These are phyloP conservation scores for Volucella inflata DNA, from an alignment of 2,888 invertebrate species.

Conservation along the genomic window DNA sequence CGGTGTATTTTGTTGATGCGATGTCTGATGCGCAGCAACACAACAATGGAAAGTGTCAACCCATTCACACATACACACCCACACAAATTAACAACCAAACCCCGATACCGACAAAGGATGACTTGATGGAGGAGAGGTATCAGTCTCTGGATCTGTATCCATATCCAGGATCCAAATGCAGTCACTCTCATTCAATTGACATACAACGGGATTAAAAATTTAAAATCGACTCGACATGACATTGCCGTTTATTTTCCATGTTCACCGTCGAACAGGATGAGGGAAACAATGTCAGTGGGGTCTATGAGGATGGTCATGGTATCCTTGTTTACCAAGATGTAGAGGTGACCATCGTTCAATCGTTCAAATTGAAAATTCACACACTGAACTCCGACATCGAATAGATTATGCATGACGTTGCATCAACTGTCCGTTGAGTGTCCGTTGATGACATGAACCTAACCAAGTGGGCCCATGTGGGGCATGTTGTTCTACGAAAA, in stretches of 20 bases:
- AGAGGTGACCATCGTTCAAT: constrained; percentile 48
- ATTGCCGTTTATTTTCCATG: constrained; percentile 78
- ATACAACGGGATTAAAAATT: constrained; percentile 80
- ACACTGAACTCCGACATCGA: constrained; percentile 34
- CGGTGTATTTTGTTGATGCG: background rate
- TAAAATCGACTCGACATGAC: constrained; percentile 82
- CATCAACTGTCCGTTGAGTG: constrained; percentile 33
- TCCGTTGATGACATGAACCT: constrained; percentile 15
- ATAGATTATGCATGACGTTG: constrained; percentile 73
- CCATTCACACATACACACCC: constrained; percentile 38
- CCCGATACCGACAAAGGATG: background rate
- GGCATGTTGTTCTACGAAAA: constrained; percentile 45
- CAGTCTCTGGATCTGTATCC: constrained; percentile 9
- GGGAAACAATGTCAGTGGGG: background rate
- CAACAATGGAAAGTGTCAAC: constrained; percentile 57
- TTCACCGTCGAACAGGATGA: constrained; percentile 3
- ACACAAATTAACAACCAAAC: background rate
- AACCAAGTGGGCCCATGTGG: constrained; percentile 37
- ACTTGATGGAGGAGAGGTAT: constrained; percentile 33
- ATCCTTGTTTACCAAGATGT: constrained; percentile 36
- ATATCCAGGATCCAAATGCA: constrained; percentile 64
- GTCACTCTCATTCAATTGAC: constrained; percentile 77
- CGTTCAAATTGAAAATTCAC: constrained; percentile 50
- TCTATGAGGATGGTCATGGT: constrained; percentile 4
- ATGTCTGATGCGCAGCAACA: constrained; percentile 51